Base-by-base conservation (phyloP, 30 jellyfish, hydroid and myxozoan species). In the Phacellophora camtschatica region DNA sequence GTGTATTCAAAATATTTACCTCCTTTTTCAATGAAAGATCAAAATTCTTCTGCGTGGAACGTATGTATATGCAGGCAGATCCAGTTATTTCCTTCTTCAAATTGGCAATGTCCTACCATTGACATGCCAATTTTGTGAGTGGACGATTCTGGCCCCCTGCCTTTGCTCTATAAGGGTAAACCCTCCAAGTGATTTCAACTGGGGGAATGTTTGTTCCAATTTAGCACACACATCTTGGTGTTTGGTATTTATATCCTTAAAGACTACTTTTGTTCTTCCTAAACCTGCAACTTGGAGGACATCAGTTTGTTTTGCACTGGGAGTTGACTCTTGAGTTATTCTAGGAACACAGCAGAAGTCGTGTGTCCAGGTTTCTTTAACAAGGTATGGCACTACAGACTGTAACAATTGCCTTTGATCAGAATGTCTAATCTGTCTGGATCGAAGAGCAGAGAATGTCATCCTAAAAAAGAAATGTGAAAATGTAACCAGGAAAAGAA, bases 41-140 rank as follows among this genome's bases (percentile, higher is more conserved):
- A 13, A 55, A 55, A 32, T 55, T 55, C 22, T 32, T 18, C 22
- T 55, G 69, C 22, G 22, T 55, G 22, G 69, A 32, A 13, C 69
- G 69, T 55, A 55, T 55, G 69, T 55, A 55, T 2, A 55, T 55
- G 22, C 69, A 55, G 69, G 69, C 69, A 18, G 69, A 55, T 18
- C 36, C 69, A 13, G 16, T 55, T 24, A 55, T 32, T 55, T 55
- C 69, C 22, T 55, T 55, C 69, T 32, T 55, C 32, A 55, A 13
- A 32, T 25, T 32, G 3, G 69, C 32, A 13, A 55, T 55, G 22
- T 55, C 69, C 16, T 55, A 55, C 69, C 69, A 55, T 18, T 25
- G 22, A 27, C 16, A 25, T 13, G 16, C 22, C 32, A 55, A 13
- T 24, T 25, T 25, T 13, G 10, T 13, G 22, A 55, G 69, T 24